Evolutionary conservation across 2,888 invertebrate genomes (phyloP).

Genomic region (Drosophila cracens): DNA sequence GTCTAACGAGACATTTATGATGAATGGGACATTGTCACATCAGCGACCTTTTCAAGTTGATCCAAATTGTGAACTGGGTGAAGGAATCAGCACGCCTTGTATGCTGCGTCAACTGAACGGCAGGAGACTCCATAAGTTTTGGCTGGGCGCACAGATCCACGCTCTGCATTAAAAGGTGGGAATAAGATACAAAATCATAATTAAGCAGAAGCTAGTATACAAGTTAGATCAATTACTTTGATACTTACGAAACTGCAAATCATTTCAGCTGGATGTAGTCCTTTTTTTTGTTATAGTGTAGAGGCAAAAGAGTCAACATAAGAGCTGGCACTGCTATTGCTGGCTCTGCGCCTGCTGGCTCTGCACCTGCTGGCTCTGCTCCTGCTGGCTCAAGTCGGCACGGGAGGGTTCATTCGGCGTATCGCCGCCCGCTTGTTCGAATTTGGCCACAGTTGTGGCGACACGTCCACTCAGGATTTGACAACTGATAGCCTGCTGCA

Average conservation of each 20-base stretch:
- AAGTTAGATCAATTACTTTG: not conserved
- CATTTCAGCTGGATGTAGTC: not conserved
- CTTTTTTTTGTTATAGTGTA: not conserved
- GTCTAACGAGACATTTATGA: not conserved
- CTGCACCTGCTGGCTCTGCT: no score
- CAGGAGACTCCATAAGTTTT: not conserved
- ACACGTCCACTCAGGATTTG: constrained; percentile 8
- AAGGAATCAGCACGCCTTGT: no score
- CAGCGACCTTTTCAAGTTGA: constrained; percentile 3
- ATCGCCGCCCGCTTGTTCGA: constrained; percentile 19
- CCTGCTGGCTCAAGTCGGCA: no score
- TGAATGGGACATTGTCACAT: not conserved
- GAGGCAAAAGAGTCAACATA: constrained; percentile 2
- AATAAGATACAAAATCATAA: not conserved
- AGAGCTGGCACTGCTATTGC: no score
- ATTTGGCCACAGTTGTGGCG: constrained; percentile 15
- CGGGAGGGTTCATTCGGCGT: not conserved
- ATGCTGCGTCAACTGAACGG: not conserved
- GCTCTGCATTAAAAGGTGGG: not conserved
- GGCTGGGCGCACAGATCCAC: not conserved
- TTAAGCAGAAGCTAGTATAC: not conserved
- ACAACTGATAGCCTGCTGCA: not conserved
- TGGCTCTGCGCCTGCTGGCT: no score
- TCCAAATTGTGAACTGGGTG: not conserved
- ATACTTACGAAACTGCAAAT: not conserved